Evolutionary conservation across 2,888 invertebrate genomes (phyloP), one percentile per base, ranked within the genome.

Genomic region (Caradrina kadenii): DNA sequence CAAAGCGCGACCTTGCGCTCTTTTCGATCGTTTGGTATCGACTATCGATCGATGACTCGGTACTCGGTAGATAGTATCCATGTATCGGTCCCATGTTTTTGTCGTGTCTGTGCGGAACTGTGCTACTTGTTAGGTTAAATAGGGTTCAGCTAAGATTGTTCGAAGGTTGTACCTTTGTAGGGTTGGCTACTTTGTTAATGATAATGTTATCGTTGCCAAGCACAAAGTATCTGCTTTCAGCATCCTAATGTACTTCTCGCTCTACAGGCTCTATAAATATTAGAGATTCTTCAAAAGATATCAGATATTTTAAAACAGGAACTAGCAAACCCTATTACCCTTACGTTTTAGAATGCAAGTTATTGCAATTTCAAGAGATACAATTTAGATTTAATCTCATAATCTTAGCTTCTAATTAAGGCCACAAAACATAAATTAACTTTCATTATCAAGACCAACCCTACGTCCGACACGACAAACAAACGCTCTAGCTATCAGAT

Each of bases 1-100:
- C 85, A 86, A 85, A 85, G 76, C 63, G 81, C 88, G 92, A 88
- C 93, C 93, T 93, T 93, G 93, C 88, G 90, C 91, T 90, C 86
- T 86, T 92, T 92, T 81, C 82, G 78, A 86, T 86, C 72, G 70
- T 67, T 56, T 55, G 26, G 68, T 69, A 71, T 72, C 74, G 61
- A 82, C 79, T 69, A 71, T 72, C 74, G 61, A 82, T 80, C 68
- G 79, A 72, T 76, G 67, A 65, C 59, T 79, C 60, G 39, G 50
- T 72, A 49, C 62, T 81, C 63, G 60, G 58, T 68, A 60, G 81
- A 80, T 82, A n/a, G 49, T 80, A 83, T 85, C 81, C 69, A 76
- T 79, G 60, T 68, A 66, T 75, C 65, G 73, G 60, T 76, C 69
- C 82, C 68, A 67, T 80, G 73, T 81, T 79, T 69, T 58, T 73